These are phyloP conservation scores for Silurus asotus DNA, from an alignment of 2,113 vertebrate species.

Conservation along the genomic window DNA sequence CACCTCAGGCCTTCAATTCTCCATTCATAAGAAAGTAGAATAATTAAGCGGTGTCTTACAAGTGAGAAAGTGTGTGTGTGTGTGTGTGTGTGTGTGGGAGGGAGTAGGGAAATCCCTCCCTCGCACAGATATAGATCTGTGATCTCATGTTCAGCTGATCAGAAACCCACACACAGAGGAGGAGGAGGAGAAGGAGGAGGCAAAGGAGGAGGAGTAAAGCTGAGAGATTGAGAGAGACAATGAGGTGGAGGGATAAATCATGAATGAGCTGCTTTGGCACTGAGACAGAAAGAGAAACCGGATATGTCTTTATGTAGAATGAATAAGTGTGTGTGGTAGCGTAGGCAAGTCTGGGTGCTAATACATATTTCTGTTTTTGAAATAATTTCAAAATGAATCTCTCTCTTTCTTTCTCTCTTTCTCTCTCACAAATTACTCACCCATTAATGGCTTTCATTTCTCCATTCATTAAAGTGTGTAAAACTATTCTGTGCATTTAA, in stretches of 20 bases:
- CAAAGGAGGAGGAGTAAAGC: background rate
- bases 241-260: background rate
- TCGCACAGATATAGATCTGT: slow-evolving; percentile 5
- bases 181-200: slow-evolving; percentile 19
- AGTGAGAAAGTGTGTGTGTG: slow-evolving; percentile 6
- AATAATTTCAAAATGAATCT: background rate
- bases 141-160: slow-evolving; percentile 6
- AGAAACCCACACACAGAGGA: slow-evolving; percentile 1
- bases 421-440: background rate
- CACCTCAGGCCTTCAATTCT: background rate
- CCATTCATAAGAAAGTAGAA: background rate
- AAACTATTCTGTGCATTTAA: background rate
- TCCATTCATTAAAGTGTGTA: background rate
- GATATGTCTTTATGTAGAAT: slow-evolving; percentile 21
- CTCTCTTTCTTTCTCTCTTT: slow-evolving; percentile 8
- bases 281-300: slow-evolving; percentile 19
- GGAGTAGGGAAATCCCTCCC: background rate
- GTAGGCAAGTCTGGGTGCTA: slow-evolving; percentile 23
- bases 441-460: background rate
- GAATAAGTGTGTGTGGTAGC: slow-evolving; percentile 1
- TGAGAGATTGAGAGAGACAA: background rate
- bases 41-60: background rate
- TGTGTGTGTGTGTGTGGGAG: slow-evolving; percentile 13
- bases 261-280: slow-evolving; percentile 7
- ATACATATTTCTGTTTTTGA: background rate